Evolutionary conservation across 2,888 invertebrate genomes (phyloP), one percentile per base, ranked within the genome.

Genomic region (Rhorus exstirpatorius): DNA sequence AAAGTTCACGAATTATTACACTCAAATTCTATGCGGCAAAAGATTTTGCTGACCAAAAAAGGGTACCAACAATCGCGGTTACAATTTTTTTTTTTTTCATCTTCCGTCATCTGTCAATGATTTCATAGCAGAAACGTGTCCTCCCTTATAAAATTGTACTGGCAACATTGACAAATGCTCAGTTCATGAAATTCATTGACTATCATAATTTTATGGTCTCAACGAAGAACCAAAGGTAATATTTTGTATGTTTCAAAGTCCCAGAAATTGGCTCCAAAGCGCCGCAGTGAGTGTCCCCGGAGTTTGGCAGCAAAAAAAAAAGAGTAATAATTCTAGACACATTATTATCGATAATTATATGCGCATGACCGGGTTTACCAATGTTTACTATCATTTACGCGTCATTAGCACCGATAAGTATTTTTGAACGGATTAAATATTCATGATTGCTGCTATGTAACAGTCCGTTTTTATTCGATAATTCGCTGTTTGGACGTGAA

Each of bases 341-440:
- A 8, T 1, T 10, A 38, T 38, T 38, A 8, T 8, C 10, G 1
- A 38, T 38, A 38, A 38, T 38, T 38, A 38, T 10, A 38, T 8
- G 8, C 10, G 10, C 31, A 31, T 6, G 8, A 7, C 1, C 38
- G 1, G 4, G 38, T 38, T 38, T 38, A 7, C 10, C 38, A 7
- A 38, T 1, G 1, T 3, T 7, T 38, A 38, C 24, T 49, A 71
- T 63, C 12, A 65, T 70, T 67, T 46, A 60, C 72, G 77, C 67
- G 53, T 77, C 65, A 77, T 77, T 77, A 67, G 67, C 41, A 81
- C 8, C 67, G 77, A 77, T 77, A 77, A 81, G 53, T 41, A 31
- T 24, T 58, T 65, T 38, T 67, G 55, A 72, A 51, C 51, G n/a
- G 51, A 77, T 72, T 81, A 72, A 76, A 72, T 81, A 81, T 77